These are phyloP conservation scores for Hydroisotoma schaefferi DNA, from an alignment of 2,888 invertebrate genomes.

Conservation along the genomic window DNA sequence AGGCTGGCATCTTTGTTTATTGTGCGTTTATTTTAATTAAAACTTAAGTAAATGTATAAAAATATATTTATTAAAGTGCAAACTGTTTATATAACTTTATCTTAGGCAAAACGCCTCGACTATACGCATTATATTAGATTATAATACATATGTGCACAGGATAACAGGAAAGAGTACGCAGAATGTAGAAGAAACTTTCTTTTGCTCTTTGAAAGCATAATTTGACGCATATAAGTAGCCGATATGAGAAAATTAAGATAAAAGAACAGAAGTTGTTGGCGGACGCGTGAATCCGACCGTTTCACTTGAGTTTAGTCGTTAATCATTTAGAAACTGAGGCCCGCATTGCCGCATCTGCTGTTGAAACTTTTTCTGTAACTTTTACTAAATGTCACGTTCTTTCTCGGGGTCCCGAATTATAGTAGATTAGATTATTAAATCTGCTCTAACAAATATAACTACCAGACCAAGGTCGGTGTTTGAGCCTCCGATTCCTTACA, in stretches of 20 bases:
- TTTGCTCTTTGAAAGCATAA: too few relatives aligned
- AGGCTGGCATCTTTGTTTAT: too few relatives aligned
- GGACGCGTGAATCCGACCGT: constrained; percentile 6
- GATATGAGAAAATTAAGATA: constrained; percentile 9
- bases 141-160: too few relatives aligned
- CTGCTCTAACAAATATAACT: neutral
- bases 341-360: constrained; percentile 25
- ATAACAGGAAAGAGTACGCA: too few relatives aligned
- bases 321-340: constrained; percentile 20
- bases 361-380: constrained; percentile 21
- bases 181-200: neutral
- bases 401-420: constrained; percentile 1
- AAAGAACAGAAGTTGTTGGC: constrained; percentile 7
- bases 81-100: neutral
- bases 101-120: too few relatives aligned
- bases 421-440: constrained; percentile 17
- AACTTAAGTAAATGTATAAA: too few relatives aligned
- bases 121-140: too few relatives aligned
- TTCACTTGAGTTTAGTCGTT: constrained; percentile 17
- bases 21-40: too few relatives aligned
- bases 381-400: constrained; percentile 19
- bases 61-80: neutral
- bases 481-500: too few relatives aligned
- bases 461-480: neutral
- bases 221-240: neutral